A percentile compares a stretch with the other conserved stretches of the same genome.
Conservation (phyloP, 2,888 invertebrate genomes). For the Prostheceraeus crozeri region DNA sequence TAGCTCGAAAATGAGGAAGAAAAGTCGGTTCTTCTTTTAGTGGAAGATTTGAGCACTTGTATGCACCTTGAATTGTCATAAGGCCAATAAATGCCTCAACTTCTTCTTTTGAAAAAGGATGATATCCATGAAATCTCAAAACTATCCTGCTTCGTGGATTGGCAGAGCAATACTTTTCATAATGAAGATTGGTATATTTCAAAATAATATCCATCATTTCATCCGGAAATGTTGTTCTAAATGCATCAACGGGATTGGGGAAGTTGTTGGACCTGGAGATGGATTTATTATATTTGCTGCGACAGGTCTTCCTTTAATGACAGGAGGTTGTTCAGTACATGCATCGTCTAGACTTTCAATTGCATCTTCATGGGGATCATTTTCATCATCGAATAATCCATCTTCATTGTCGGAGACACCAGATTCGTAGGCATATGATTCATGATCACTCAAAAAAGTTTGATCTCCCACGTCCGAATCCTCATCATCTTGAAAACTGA, state of each 20-base stretch:
- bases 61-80: background rate
- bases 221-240: constrained; percentile 12
- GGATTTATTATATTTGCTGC: background rate
- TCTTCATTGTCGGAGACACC: too few relatives aligned
- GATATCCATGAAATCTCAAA: background rate
- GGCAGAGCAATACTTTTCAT: background rate
- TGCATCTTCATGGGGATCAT: too few relatives aligned
- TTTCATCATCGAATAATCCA: too few relatives aligned
- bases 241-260: constrained; percentile 15
- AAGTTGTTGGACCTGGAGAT: too few relatives aligned
- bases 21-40: background rate
- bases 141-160: background rate
- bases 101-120: background rate
- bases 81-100: background rate
- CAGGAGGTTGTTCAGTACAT: too few relatives aligned
- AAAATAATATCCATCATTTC: too few relatives aligned
- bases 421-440: too few relatives aligned
- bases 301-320: background rate
- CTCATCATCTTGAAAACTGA: too few relatives aligned
- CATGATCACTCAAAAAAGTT: too few relatives aligned
- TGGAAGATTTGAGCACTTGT: constrained; percentile 15
- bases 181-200: too few relatives aligned
- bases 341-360: too few relatives aligned
- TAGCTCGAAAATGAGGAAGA: constrained; percentile 1
- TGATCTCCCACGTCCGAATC: too few relatives aligned